Base-by-base conservation (phyloP, 2,888 invertebrate genomes). In the Eilema depressum region DNA sequence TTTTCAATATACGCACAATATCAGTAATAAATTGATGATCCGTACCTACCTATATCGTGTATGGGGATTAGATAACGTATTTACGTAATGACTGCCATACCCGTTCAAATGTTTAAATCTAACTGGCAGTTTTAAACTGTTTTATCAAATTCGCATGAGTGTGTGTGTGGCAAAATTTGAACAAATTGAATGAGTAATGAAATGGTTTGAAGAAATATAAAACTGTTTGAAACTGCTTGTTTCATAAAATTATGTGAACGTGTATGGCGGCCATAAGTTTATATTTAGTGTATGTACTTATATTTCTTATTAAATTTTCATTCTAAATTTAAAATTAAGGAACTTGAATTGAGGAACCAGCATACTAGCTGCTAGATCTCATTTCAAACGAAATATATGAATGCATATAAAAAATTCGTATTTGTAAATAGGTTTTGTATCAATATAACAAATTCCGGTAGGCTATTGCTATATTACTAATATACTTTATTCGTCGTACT, bases 11-110 rank as follows among this genome's bases (percentile, higher is more conserved):
- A 17, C 37, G 12, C 41, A 41, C 5, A 47, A 47, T 5, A 47
- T 41, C 41, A 4, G 14, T 41, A 17, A 14, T 47, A 47, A 41
- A 41, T 0, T 47, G 20, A 53, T 33, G 10, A 33, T 30, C 28
- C 25, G 47, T 61, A n/a, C n/a, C n/a, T n/a, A n/a, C n/a, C n/a
- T n/a, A 47, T 81, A 76, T 78, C 74, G 79, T 76, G 71, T 76
- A 70, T 79, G 76, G 72, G 69, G 37, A 20, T 61, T 28, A 62
- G 20, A 33, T 47, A n/a, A 30, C 47, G 14, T 68, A 62, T 68
- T 20, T 47, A 68, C 25, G 57, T 66, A n/a, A n/a, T n/a, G n/a
- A n/a, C n/a, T n/a, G n/a, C n/a, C n/a, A n/a, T n/a, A n/a, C n/a
- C n/a, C n/a, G n/a, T n/a, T n/a, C n/a, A n/a, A n/a, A n/a, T n/a